phyloP scores from a whole-genome alignment of 92 coral and sea anemone species.

The Ricordea florida region DNA sequence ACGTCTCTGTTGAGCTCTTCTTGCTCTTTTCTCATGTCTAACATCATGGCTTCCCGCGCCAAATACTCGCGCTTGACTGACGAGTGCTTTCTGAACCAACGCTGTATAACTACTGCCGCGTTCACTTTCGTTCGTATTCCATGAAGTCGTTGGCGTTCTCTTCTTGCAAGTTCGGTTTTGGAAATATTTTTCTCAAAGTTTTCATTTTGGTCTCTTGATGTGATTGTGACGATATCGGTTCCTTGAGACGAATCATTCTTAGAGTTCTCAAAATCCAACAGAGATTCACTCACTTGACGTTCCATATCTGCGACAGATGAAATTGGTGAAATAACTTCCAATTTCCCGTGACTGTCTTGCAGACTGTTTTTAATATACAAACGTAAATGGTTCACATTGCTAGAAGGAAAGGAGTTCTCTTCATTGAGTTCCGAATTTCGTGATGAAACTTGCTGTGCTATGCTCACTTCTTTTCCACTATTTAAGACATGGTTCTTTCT shows the following conservation, averaged over 20 bases:
- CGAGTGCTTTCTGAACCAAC: slow-evolving; percentile 66
- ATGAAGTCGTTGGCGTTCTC: slow-evolving; percentile 76
- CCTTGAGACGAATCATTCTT: not conserved
- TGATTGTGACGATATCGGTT: not conserved
- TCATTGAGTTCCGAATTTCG: no score
- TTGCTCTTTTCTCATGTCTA: slow-evolving; percentile 64
- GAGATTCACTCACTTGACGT: not conserved
- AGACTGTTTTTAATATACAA: not conserved
- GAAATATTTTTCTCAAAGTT: slow-evolving; percentile 2
- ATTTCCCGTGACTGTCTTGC: not conserved
- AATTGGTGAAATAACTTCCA: slow-evolving; percentile 3
- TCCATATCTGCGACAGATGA: slow-evolving; percentile 15
- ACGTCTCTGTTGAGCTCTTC: slow-evolving; percentile 69
- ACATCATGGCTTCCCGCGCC: slow-evolving; percentile 26
- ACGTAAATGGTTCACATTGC: no score
- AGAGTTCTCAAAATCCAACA: not conserved
- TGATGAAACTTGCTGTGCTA: no score
- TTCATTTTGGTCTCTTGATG: not conserved
- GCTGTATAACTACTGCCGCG: slow-evolving; percentile 83
- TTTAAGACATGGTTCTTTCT: no score
- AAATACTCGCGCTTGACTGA: slow-evolving; percentile 3
- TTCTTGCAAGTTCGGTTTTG: slow-evolving; percentile 59
- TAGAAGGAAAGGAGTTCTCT: no score
- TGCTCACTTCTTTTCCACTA: no score
- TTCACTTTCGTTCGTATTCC: slow-evolving; percentile 81